Base-by-base conservation (phyloP, 2,888 invertebrate genomes). In the Zele albiditarsus region DNA sequence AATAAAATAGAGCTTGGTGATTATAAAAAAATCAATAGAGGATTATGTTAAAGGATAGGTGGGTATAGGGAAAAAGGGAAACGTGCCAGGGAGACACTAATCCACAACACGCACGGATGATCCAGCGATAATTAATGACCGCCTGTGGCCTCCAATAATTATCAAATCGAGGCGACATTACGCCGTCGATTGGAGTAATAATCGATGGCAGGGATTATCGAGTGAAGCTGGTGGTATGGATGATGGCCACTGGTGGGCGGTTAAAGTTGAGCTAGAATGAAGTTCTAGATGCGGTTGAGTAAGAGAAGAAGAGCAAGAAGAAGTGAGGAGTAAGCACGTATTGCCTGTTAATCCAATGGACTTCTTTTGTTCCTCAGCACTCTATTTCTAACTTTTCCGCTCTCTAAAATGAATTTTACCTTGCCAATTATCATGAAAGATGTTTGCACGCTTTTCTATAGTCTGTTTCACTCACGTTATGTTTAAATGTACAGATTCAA, bases 141-240 rank as follows among this genome's bases (percentile, higher is more conserved):
- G 68, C 31, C 68, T 68, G 68, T 68, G 68, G 68, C 46, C 68
- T 68, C 27, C 68, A 68, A 68, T 68, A 53, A 68, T 68, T 68
- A 68, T 68, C 53, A 25, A 16, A n/a, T 49, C 53, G 46, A 46
- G 46, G 12, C 62, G 66, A 66, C 66, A 66, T 68, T 68, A 46
- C 31, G 53, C 62, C 49, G n/a, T n/a, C 31, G 31, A 68, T 49
- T 68, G 68, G n/a, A 49, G 49, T 46, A 28, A 68, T 68, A 68
- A 68, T 68, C 68, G 28, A 66, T 27, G 49, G 46, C 46, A 46
- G 20, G 31, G 53, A 49, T 68, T 49, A 49, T 68, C 27, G 20
- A 68, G 28, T 14, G 31, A 31, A 20, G 62, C 10, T 25, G 14
- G 53, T 46, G 16, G n/a, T 46, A 46, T 46, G 5, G n/a, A 16